Base-by-base conservation (phyloP, 2,113 vertebrate species). In the Mormoops blainvillei region DNA sequence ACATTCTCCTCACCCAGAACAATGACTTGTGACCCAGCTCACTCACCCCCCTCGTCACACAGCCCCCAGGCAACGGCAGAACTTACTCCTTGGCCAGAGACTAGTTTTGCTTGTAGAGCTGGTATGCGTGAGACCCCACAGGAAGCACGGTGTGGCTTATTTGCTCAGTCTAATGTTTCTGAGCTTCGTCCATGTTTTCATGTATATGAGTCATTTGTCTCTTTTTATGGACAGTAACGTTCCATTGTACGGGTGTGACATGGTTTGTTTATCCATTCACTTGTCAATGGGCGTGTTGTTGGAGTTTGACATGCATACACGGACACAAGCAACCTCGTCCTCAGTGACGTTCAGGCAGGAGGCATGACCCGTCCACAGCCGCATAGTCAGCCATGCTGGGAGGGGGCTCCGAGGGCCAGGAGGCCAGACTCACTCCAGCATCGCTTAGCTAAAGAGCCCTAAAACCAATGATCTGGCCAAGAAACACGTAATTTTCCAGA, bases 401-500 rank as follows among this genome's bases (percentile, higher is more conserved):
- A 56, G 16, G 33, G 26, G 43, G 3, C 43, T 43, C 28, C 4
- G 0, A 11, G 52, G 63, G 15, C 48, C 41, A 11, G 33, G 50
- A 76, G 22, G 3, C 15, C 3, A 7, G 48, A 19, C 63, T 16
- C 28, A 8, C 33, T 24, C 63, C 18, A 50, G 83, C 12, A 3
- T 63, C 67, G 5, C 24, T 36, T 61, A 89, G 73, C 67, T 13
- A 67, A 76, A 73, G 56, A 86, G 43, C 33, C 54, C 36, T 48
- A n/a, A 28, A 74, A 95, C 71, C 15, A 50, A 8, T 2, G 31
- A 24, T 70, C 43, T 52, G 63, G 48, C 36, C 61, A 43, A 22
- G 80, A 14, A 65, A 56, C 68, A 4, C 28, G 36, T 87, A 33
- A 80, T 95, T 96, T 92, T 80, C 92, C 50, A 50, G 90, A 63